Evolutionary conservation across 2,113 vertebrate genomes (phyloP).

Genomic region (Phrynosoma platyrhinos): DNA sequence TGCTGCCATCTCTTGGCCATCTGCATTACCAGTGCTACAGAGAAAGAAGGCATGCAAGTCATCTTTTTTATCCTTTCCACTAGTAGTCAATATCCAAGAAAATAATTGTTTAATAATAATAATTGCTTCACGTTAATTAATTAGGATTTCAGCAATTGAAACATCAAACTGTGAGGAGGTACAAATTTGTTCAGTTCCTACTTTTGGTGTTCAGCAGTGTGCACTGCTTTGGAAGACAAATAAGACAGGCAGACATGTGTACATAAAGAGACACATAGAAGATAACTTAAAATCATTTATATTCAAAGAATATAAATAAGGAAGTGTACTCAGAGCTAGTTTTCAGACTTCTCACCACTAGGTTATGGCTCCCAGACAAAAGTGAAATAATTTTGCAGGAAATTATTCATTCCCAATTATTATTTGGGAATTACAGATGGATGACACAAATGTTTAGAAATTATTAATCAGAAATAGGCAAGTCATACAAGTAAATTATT

Average conservation of each 20-base stretch:
- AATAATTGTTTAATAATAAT: neutral
- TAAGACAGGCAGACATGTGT: neutral
- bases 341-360: neutral
- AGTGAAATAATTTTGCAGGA: neutral
- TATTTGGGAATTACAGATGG: neutral
- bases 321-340: neutral
- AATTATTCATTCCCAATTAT: neutral
- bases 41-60: neutral
- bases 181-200: neutral
- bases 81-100: neutral
- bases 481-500: neutral
- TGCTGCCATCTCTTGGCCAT: slow-evolving; percentile 77
- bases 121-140: neutral
- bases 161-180: neutral
- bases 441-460: neutral
- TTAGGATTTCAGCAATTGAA: neutral
- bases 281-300: neutral
- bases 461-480: neutral
- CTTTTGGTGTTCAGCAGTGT: neutral
- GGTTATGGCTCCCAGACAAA: neutral
- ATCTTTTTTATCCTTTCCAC: neutral
- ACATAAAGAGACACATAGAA: too few species aligned
- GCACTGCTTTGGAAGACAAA: neutral
- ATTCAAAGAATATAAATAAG: neutral
- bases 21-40: neutral